Evolutionary conservation across 2,888 invertebrate genomes (phyloP).

Genomic region (Leucania comma): DNA sequence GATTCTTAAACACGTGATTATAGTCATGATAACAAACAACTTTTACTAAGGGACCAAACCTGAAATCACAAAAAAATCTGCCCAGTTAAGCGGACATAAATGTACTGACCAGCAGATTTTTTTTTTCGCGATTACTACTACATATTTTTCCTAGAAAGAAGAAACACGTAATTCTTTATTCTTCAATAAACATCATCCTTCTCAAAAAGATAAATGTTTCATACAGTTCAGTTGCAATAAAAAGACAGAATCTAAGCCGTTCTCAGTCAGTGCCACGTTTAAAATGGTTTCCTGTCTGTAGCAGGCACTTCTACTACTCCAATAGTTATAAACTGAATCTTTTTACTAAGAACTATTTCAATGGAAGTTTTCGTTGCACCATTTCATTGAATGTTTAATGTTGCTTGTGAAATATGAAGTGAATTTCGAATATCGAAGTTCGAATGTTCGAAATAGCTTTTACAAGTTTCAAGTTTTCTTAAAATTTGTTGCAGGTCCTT

Average conservation of each 20-base stretch:
- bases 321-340: slow-evolving; percentile 76
- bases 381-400: slow-evolving; percentile 71
- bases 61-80: no score
- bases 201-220: slow-evolving; percentile 23
- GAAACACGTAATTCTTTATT: no score
- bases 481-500: neutral
- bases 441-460: slow-evolving; percentile 43
- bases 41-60: no score
- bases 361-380: slow-evolving; percentile 51
- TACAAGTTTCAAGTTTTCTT: slow-evolving; percentile 8
- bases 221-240: slow-evolving; percentile 41
- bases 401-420: slow-evolving; percentile 50
- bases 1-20: no score
- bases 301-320: slow-evolving; percentile 70
- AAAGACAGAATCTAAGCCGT: slow-evolving; percentile 39
- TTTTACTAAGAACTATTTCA: slow-evolving; percentile 68
- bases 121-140: no score
- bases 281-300: slow-evolving; percentile 65
- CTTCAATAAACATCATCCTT: slow-evolving; percentile 8
- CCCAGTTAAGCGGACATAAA: no score
- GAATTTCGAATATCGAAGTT: slow-evolving; percentile 49
- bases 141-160: no score
- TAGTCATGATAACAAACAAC: no score
- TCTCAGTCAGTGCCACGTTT: slow-evolving; percentile 35
- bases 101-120: no score